Evolutionary conservation across 2,113 vertebrate genomes (phyloP).

Genomic region (Acanthochromis polyacanthus): DNA sequence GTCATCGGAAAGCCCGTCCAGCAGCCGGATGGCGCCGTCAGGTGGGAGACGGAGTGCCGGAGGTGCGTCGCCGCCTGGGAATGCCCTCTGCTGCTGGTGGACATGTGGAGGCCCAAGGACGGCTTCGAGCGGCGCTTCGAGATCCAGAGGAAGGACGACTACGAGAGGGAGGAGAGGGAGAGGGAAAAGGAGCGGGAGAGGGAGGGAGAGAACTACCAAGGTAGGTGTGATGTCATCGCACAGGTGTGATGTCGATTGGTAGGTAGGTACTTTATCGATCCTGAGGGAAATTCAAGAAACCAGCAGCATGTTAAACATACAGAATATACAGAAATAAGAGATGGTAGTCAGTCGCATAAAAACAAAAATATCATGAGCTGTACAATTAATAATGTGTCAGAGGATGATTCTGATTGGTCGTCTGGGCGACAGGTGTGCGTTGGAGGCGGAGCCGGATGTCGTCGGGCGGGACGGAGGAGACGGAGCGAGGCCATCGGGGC

Average conservation of each 20-base stretch:
- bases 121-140: slow-evolving; percentile 93
- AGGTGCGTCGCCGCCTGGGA: slow-evolving; percentile 89
- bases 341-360: no score
- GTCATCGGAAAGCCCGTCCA: slow-evolving; percentile 88
- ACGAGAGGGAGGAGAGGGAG: slow-evolving; percentile 86
- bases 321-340: no score
- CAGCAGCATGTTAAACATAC: no score
- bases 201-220: slow-evolving; percentile 82
- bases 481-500: slow-evolving; percentile 81
- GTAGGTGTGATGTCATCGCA: slow-evolving; percentile 59
- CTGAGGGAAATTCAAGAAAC: no score
- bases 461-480: slow-evolving; percentile 84
- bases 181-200: slow-evolving; percentile 81
- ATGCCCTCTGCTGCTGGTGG: slow-evolving; percentile 91
- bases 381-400: no score
- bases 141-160: slow-evolving; percentile 89
- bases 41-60: slow-evolving; percentile 89
- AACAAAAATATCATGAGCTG: no score
- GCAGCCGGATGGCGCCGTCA: slow-evolving; percentile 83
- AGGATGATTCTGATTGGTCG: slow-evolving; percentile 6
- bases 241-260: background rate
- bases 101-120: slow-evolving; percentile 93
- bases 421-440: slow-evolving; percentile 82
- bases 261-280: no score
- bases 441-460: slow-evolving; percentile 88